Evolutionary conservation across 2,888 invertebrate species (phyloP), one percentile per base, ranked within the genome.

Genomic region (Therioaphis trifolii): DNA sequence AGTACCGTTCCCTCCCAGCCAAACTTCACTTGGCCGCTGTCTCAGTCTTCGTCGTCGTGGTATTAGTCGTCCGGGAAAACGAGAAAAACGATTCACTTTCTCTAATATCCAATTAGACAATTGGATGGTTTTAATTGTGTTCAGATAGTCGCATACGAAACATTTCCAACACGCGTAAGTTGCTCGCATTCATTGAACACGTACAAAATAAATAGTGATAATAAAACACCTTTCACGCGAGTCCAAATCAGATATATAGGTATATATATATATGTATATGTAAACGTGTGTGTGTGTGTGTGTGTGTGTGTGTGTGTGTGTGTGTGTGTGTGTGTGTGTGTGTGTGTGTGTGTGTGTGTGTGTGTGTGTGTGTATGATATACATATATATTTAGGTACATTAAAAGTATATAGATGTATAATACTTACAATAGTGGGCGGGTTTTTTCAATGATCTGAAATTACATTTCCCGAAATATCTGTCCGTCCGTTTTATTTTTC

Each of bases 171-270:
- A 15, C 24, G 18, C 12, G 40, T 21, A 35, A 24, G 43, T 43
- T 43, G 61, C n/a, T 58, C 58, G 58, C 71, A 61, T 61, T 71
- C 80, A 46, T 80, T 46, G 71, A 80, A 71, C 61, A 35, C 58
- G 71, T 71, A 46, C 80, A 80, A 80, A 69, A 80, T 46, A 46
- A 71, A 69, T 12, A 49, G 29, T 29, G n/a, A 80, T 29, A 82
- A 74, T 63, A 63, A 82, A 63, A 82, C 55, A 79, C 79, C 79
- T 79, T 79, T 72, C 82, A 72, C 72, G 63, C 7, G 55, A 43
- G 12, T n/a, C 58, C 4, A n/a, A 49, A 49, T 7, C 66, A 18
- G 4, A 55, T 55, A 55, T 18, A 55, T 21, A 55, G 1, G 21
- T 24, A 58, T 24, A 58, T 18, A 52, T 18, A 52, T 18, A 52